A percentile compares a stretch with the other conserved stretches of the same genome.
Conservation (phyloP, 1,140 invertebrate genomes). For the Mesaphorura yosii region DNA sequence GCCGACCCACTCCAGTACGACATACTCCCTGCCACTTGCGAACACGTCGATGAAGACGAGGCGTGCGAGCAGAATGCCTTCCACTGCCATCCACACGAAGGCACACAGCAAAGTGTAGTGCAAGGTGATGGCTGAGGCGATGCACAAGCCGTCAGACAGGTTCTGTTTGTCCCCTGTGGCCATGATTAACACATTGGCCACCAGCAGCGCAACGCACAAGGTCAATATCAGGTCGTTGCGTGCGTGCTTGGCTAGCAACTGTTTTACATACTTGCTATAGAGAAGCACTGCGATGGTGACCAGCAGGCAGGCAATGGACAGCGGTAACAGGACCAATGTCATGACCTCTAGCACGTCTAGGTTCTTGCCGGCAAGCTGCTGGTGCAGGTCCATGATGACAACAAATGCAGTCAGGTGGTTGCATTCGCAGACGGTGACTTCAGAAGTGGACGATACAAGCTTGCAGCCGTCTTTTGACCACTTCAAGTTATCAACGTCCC, state of each 20-base stretch:
- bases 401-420: conserved; percentile 54
- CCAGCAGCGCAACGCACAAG: conserved; percentile 43
- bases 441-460: conserved; percentile 37
- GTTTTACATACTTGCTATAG: neutral
- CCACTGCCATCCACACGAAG: conserved; percentile 50
- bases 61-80: conserved; percentile 41
- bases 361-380: conserved; percentile 33
- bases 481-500: neutral
- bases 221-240: conserved; percentile 41
- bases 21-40: conserved; percentile 9
- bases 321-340: conserved; percentile 45
- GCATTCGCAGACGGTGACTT: conserved; percentile 46
- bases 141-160: conserved; percentile 38
- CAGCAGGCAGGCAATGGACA: conserved; percentile 46
- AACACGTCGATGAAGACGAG: conserved; percentile 33
- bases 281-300: conserved; percentile 43
- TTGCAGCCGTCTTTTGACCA: conserved; percentile 39
- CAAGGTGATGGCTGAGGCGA: conserved; percentile 44
- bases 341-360: conserved; percentile 40
- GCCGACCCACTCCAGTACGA: conserved; percentile 27
- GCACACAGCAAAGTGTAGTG: conserved; percentile 49
- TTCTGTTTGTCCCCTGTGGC: conserved; percentile 40
- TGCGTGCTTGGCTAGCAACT: conserved; percentile 37
- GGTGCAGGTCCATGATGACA: conserved; percentile 41
- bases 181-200: conserved; percentile 47